phyloP scores from a whole-genome alignment of 2,113 vertebrate genomes.

The Polypterus senegalus region DNA sequence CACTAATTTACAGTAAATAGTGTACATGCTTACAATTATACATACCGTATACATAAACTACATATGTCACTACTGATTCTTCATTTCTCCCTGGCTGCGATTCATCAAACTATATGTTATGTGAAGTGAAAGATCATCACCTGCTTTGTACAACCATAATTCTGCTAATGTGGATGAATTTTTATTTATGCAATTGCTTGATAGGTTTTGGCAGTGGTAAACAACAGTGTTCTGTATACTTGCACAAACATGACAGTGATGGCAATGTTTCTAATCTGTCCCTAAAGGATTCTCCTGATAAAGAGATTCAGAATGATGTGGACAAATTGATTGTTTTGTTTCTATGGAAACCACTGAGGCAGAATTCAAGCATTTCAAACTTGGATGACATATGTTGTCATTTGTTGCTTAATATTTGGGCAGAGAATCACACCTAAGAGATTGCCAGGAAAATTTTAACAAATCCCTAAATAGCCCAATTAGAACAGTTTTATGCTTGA shows the following conservation, averaged over 20 bases:
- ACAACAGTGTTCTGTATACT: constrained; percentile 21
- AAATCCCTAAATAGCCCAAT: background rate
- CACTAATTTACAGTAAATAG: too few relatives aligned
- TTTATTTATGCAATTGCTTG: constrained; percentile 6
- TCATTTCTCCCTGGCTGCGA: too few relatives aligned
- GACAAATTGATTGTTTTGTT: constrained; percentile 1
- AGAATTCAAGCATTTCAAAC: background rate
- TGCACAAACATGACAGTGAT: background rate
- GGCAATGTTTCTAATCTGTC: background rate
- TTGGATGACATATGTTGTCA: constrained; percentile 2
- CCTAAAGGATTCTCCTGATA: background rate
- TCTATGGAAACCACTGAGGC: background rate
- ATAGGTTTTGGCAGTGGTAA: constrained; percentile 25
- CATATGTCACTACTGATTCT: too few relatives aligned
- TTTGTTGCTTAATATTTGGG: background rate
- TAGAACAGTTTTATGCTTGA: background rate
- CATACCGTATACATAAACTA: too few relatives aligned
- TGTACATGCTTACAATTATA: too few relatives aligned
- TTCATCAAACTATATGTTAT: too few relatives aligned
- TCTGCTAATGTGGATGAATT: constrained; percentile 18
- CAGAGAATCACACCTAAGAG: background rate
- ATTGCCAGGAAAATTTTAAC: background rate
- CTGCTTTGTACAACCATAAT: constrained; percentile 40
- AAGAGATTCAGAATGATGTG: background rate
- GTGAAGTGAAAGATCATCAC: constrained; percentile 26